Evolutionary conservation across 1,140 invertebrate species (phyloP).

Genomic region (Drosophila tropicalis): DNA sequence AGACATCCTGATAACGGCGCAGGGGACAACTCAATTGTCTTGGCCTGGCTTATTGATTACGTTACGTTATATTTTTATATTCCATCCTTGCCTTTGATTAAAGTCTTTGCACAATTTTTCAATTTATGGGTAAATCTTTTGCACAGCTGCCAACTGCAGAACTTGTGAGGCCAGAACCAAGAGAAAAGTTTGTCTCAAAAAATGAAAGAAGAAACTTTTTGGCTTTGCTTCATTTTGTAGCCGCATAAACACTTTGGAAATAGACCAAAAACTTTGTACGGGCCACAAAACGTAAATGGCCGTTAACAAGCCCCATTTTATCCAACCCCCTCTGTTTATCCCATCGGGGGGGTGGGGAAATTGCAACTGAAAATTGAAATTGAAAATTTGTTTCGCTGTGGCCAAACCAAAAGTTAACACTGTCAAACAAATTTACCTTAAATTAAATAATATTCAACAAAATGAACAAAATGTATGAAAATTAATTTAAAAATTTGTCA

Average conservation of each 20-base stretch:
- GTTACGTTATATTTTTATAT: slow-evolving; percentile 6
- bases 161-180: slow-evolving; percentile 54
- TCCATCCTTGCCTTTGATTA: slow-evolving; percentile 45
- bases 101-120: slow-evolving; percentile 72
- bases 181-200: slow-evolving; percentile 65
- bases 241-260: slow-evolving; percentile 80
- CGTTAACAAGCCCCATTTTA: slow-evolving; percentile 58
- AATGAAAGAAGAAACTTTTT: slow-evolving; percentile 55
- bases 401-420: slow-evolving; percentile 12
- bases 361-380: slow-evolving; percentile 74
- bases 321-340: too few species aligned
- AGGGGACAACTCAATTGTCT: slow-evolving; percentile 55
- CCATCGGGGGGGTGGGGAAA: slow-evolving; percentile 21
- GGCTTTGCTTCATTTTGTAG: slow-evolving; percentile 77
- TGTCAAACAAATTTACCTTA: background rate
- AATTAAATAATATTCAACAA: background rate
- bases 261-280: slow-evolving; percentile 51
- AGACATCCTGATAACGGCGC: slow-evolving; percentile 7
- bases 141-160: slow-evolving; percentile 69
- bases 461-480: background rate
- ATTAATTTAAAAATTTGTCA: background rate
- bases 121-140: slow-evolving; percentile 67
- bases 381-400: slow-evolving; percentile 38
- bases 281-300: slow-evolving; percentile 45
- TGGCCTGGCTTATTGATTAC: slow-evolving; percentile 16